phyloP scores from a whole-genome alignment of 2,888 invertebrate genomes.

The Ariolimax columbianus region DNA sequence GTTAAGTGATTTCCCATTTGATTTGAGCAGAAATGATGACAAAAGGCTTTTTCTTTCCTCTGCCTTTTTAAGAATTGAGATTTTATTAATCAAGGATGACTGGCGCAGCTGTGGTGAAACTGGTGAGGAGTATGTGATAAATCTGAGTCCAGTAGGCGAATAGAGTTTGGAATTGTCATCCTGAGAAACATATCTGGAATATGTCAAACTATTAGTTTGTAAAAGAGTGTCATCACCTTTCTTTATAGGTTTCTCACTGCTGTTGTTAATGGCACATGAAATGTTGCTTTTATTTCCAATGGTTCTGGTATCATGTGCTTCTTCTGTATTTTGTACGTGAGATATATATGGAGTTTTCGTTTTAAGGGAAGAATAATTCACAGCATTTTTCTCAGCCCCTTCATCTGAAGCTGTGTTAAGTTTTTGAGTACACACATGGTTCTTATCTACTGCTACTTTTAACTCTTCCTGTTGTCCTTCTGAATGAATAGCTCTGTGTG shows the following conservation, averaged over 20 bases:
- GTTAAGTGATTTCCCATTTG: background rate
- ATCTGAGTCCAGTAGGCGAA: background rate
- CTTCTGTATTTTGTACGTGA: background rate
- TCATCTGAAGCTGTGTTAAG: background rate
- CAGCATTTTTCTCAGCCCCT: background rate
- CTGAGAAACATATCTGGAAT: background rate
- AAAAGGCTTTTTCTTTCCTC: constrained; percentile 27
- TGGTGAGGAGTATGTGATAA: constrained; percentile 11
- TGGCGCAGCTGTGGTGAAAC: constrained; percentile 19
- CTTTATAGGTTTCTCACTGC: background rate
- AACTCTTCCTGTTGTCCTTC: background rate
- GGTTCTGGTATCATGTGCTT: background rate
- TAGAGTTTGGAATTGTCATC: background rate
- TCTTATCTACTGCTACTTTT: background rate
- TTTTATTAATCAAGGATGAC: constrained; percentile 9
- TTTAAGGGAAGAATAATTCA: background rate
- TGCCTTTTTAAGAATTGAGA: constrained; percentile 27
- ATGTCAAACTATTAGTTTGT: background rate
- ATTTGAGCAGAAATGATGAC: constrained; percentile 22
- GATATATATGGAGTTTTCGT: background rate
- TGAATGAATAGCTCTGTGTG: background rate
- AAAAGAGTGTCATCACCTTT: background rate
- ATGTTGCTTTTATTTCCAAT: background rate
- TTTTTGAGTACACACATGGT: background rate
- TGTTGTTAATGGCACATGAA: background rate